Base-by-base conservation (phyloP, 2,888 invertebrate species). In the Pachydiplax longipennis region DNA sequence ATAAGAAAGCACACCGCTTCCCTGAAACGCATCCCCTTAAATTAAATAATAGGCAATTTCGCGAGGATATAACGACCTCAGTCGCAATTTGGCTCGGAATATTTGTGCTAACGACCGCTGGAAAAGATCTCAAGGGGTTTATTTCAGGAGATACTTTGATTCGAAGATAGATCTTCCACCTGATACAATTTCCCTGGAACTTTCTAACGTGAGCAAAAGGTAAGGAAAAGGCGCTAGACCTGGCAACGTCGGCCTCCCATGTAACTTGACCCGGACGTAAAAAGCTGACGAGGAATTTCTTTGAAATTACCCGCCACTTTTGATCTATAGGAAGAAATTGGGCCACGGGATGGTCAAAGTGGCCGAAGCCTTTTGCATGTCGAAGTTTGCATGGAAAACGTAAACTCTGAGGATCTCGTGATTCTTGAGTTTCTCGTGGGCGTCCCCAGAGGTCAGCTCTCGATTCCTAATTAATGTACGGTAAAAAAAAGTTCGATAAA, bases 191-290 rank as follows among this genome's bases (percentile, higher is more conserved):
- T 31, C 31, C 73, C 73, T 73, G 13, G 73, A 73, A 31, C 73
- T 73, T 31, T 73, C 87, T 61, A 35, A 61, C 87, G 87, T 61
- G 31, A 73, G 61, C 87, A 37, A 61, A 61, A 87, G 87, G 61
- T 37, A 61, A 8, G 73, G 73, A 73, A 73, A 73, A 31, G 31
- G 37, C 37, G 35, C 15, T 53, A 83, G 37, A 65, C 65, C n/a
- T 87, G 87, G 87, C 87, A 87, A 87, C 87, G 10, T 65, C 87
- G 87, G 87, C 87, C 58, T 87, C 61, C 58, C 87, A 37, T 37
- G 87, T 61, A 61, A 61, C 87, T 37, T 61, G 87, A 87, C 87
- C 87, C 87, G 87, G 87, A 87, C 87, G 37, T 87, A 37, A 22
- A 61, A 61, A n/a, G 58, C 58, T 37, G 61, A 61, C 61, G 58